Evolutionary conservation across 2,113 vertebrate species (phyloP).

Genomic region (Fregetta grallaria): DNA sequence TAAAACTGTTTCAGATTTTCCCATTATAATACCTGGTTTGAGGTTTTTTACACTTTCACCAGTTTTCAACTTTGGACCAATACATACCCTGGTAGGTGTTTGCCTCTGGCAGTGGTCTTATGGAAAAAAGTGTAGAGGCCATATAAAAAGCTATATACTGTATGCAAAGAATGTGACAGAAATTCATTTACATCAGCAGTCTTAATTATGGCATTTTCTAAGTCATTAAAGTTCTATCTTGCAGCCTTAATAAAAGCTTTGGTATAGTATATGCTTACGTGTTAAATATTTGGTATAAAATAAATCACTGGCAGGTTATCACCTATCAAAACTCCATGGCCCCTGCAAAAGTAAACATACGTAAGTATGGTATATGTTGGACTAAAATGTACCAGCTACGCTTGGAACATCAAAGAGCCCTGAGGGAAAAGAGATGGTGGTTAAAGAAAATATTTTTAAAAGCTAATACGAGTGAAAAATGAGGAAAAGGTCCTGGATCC

Average conservation of each 20-base stretch:
- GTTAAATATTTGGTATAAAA: slow-evolving; percentile 12
- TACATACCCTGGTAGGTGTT: not conserved
- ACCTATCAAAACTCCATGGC: not conserved
- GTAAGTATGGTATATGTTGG: not conserved
- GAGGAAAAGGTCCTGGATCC: not conserved
- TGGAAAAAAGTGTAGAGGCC: not conserved
- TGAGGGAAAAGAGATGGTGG: not conserved
- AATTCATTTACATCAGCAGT: not conserved
- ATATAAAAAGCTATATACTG: not conserved
- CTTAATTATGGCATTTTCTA: not conserved
- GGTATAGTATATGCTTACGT: not conserved
- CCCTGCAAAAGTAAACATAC: not conserved
- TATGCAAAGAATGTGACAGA: not conserved
- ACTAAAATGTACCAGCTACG: not conserved
- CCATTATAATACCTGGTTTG: not conserved
- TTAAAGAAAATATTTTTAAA: slow-evolving; percentile 6
- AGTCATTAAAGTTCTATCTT: not conserved
- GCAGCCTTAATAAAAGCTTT: not conserved
- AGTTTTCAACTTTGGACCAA: not conserved
- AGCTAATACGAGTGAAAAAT: not conserved
- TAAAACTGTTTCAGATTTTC: not conserved
- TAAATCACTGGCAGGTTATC: not conserved
- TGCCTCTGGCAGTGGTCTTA: not conserved
- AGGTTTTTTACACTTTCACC: not conserved
- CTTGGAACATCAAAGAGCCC: not conserved